These are phyloP conservation scores for Aromia moschata DNA, from an alignment of 2,888 invertebrate species.

Conservation along the genomic window DNA sequence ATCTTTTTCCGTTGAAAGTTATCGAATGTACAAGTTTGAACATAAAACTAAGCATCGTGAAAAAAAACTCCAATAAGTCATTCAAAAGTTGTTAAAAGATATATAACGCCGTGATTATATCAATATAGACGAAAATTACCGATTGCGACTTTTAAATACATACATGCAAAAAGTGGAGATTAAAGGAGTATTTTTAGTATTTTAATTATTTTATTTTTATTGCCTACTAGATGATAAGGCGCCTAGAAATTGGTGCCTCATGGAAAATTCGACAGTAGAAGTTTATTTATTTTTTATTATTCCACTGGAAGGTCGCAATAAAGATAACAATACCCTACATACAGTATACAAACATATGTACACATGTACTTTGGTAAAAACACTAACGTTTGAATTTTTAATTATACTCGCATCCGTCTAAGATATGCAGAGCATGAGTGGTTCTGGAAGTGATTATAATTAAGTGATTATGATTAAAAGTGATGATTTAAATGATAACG, in stretches of 20 bases:
- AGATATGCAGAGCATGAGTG: too few species aligned
- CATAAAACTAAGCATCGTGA: too few species aligned
- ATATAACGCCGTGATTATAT: too few species aligned
- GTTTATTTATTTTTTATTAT: slow-evolving; percentile 4
- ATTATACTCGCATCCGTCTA: not conserved
- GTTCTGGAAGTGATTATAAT: too few species aligned
- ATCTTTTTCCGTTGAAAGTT: too few species aligned
- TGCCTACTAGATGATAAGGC: not conserved
- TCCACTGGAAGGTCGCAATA: slow-evolving; percentile 1
- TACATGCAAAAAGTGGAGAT: not conserved
- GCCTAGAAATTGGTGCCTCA: not conserved
- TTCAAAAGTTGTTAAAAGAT: too few species aligned
- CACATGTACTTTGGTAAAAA: not conserved
- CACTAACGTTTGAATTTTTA: not conserved
- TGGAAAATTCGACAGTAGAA: not conserved
- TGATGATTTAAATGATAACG: too few species aligned
- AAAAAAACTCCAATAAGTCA: too few species aligned
- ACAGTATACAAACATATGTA: not conserved
- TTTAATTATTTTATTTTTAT: slow-evolving; percentile 2
- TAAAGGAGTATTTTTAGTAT: not conserved
- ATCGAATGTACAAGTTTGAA: too few species aligned
- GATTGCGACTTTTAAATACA: not conserved
- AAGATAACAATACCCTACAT: slow-evolving; percentile 1
- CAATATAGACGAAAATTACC: too few species aligned
- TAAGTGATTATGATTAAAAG: too few species aligned